Base-by-base conservation (phyloP, 2,888 invertebrate genomes). In the Campoplex capitator region DNA sequence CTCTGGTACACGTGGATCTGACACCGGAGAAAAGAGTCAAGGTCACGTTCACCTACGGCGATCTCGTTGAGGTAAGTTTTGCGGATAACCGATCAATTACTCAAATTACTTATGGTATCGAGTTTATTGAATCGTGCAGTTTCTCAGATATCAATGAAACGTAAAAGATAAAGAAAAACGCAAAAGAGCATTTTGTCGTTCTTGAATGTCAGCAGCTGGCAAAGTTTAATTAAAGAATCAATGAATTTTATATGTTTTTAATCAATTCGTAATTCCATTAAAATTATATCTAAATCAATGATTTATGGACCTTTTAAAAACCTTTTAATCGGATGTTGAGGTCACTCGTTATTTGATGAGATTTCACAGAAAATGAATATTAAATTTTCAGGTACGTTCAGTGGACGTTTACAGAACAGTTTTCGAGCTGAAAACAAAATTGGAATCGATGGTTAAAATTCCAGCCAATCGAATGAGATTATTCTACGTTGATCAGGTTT, bases 1-100 rank as follows among this genome's bases (percentile, higher is more conserved):
- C 98, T 0, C 95, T 99, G 91, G 98, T 98, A 79, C 97, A 98
- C 89, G 97, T 99, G 68, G 97, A 98, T 95, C 96, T 99, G 91
- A 95, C 97, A 93, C 97, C 98, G 9, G 98, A 98, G 94, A 98
- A 98, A 94, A 96, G 97, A 85, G 98, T 98, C 62, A 97, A 97
- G 95, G 97, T 98, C 86, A 96, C 96, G 58, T 97, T 99, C 92
- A 97, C 97, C 4, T 98, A 97, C 93, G 98, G 97, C 35, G 96
- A 96, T 91, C 96, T 96, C 90, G 97, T 96, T 91, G 97, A 97
- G 95, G 96, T 97, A 82, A 89, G 83, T 73, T 23, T 84, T 71
- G 75, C 80, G 58, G 58, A 77, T 28, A 76, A 32, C 54, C 58
- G 68, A 85, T 58, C 42, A n/a, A 42, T 62, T 32, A 16, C 28